phyloP scores from a whole-genome alignment of 2,797 vertebrate species.

The Myiotriccus ornatus region DNA sequence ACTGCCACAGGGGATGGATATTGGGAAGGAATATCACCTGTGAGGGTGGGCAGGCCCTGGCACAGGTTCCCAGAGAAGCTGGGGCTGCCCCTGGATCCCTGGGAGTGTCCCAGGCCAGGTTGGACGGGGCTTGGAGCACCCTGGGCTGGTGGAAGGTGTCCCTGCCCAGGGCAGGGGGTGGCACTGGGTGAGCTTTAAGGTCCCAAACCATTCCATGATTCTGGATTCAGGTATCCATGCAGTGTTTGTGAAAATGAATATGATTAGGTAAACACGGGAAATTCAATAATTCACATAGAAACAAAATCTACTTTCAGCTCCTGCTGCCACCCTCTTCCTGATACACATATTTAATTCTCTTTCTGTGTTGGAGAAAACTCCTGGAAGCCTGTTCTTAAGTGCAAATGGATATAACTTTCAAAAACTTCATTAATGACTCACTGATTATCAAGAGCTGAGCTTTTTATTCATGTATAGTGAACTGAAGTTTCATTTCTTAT shows the following conservation, averaged over 20 bases:
- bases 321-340: too few relatives aligned
- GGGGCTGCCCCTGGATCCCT: not conserved
- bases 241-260: not conserved
- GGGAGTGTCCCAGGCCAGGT: rapidly evolving
- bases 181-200: rapidly evolving
- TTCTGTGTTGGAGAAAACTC: not conserved
- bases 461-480: not conserved
- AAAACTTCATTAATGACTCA: not conserved
- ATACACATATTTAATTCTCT: not conserved
- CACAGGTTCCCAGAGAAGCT: not conserved
- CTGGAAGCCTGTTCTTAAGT: not conserved
- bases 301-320: not conserved
- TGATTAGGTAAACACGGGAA: not conserved
- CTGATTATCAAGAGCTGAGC: not conserved
- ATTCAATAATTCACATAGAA: not conserved
- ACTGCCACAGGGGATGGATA: not conserved
- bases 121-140: rapidly evolving
- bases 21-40: rapidly evolving
- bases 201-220: not conserved
- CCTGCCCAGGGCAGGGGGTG: not conserved
- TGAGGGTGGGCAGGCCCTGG: rapidly evolving
- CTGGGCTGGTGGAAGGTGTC: rapidly evolving
- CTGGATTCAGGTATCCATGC: rapidly evolving
- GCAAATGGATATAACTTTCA: not conserved
- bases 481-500: not conserved